Evolutionary conservation across 2,113 vertebrate genomes (phyloP), one percentile per base, ranked within the genome.

Genomic region (Melanerpes formicivorus): DNA sequence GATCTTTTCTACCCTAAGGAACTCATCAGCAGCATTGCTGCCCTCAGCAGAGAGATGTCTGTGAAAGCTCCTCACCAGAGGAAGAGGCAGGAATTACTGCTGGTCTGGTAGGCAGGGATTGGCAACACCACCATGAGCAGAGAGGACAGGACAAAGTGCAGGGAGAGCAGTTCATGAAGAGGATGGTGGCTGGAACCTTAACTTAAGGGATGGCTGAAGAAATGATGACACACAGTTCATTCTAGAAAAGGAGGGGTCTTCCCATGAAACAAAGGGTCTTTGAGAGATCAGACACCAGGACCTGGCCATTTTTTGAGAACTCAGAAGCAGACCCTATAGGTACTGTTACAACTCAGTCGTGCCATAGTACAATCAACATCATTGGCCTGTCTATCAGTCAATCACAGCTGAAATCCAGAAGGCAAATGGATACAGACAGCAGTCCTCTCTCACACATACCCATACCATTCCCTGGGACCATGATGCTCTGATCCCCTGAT

Each of bases 361-460:
- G 48, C 34, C 9, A 23, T 6, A 16, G 34, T 44, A 21, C 16
- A 48, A 6, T 10, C 65, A 84, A 27, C 13, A 22, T 9, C 0
- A 1, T 65, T 77, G 37, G 7, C 30, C 46, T 32, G 2, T 14
- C 26, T 42, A 18, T 3, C 23, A 18, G 0, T 52, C 27, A 56
- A 2, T 34, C 17, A 48, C 21, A 69, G 37, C 23, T 58, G 11
- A 60, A 5, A 19, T 23, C 9, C 60, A 44, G 22, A 10, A 69
- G 26, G 10, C 25, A 25, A 37, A 30, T 46, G 37, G 15, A 3
- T 22, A 50, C 60, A 46, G 50, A 14, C 8, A 74, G 40, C 10
- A 14, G 11, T 59, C 18, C 25, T 74, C 40, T 40, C 6, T 32
- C 3, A 3, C 3, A 2, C 1, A 6, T 1, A 66, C 11, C 15